A percentile compares a stretch with the other conserved stretches of the same genome.
Evolutionary conservation across 2,113 vertebrate genomes (phyloP).

Genomic region (Sarotherodon lohbergeri): DNA sequence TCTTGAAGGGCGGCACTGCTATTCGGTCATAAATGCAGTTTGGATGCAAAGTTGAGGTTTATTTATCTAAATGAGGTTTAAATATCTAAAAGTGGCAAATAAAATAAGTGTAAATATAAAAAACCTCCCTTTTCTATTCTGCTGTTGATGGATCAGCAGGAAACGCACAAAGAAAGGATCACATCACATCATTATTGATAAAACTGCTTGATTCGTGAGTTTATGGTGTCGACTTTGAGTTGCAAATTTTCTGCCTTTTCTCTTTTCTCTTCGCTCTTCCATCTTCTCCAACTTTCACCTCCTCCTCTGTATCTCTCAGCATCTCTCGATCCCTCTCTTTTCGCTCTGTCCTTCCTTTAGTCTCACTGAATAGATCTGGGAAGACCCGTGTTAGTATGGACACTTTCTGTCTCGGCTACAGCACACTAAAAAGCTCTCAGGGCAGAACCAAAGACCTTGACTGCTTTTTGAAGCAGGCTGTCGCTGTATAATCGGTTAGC

Average conservation of each 20-base stretch:
- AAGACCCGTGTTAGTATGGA: slow-evolving; percentile 42
- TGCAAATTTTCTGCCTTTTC: background rate
- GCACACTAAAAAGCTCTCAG: slow-evolving; percentile 54
- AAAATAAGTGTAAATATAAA: background rate
- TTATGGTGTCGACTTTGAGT: background rate
- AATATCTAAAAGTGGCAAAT: background rate
- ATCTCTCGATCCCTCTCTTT: background rate
- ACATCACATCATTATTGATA: background rate
- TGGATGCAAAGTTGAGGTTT: background rate
- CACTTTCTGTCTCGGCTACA: slow-evolving; percentile 43
- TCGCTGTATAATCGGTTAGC: slow-evolving; percentile 72
- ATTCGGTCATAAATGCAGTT: background rate
- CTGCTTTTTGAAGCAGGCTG: slow-evolving; percentile 67
- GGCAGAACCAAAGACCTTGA: slow-evolving; percentile 66
- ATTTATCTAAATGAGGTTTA: too few relatives aligned
- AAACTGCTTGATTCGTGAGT: background rate
- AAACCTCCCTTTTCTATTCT: background rate
- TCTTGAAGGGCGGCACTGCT: background rate
- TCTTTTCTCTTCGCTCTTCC: background rate
- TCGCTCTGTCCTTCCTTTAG: slow-evolving; percentile 5
- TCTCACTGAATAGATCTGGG: slow-evolving; percentile 41
- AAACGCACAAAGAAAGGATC: background rate
- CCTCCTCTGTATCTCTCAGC: background rate
- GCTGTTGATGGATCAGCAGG: background rate
- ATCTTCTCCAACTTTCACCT: background rate